Evolutionary conservation across 2,888 invertebrate genomes (phyloP).

Genomic region (Galeopsomyia nigrocyanea): DNA sequence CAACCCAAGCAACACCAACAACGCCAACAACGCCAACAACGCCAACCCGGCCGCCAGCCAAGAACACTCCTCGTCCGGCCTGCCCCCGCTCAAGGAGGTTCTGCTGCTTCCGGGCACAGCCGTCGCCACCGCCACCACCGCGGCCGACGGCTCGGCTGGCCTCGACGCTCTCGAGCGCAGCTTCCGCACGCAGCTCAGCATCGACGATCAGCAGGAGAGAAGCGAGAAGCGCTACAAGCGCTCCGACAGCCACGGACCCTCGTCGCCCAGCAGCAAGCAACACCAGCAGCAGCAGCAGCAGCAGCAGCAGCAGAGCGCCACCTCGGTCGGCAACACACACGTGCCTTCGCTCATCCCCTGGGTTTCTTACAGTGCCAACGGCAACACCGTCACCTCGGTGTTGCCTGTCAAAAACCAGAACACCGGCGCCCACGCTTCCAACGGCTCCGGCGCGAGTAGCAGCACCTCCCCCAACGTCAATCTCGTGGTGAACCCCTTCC

Average conservation of each 20-base stretch:
- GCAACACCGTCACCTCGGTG: background rate
- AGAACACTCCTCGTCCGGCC: conserved; percentile 37
- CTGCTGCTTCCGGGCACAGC: conserved; percentile 33
- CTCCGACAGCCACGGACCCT: conserved; percentile 39
- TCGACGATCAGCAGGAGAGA: conserved; percentile 52
- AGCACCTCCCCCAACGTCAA: conserved; percentile 16
- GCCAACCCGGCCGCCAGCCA: conserved; percentile 53
- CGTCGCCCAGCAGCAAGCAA: background rate
- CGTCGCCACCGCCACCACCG: conserved; percentile 10
- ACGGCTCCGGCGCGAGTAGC: background rate
- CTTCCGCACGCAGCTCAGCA: conserved; percentile 60
- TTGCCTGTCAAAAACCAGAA: background rate
- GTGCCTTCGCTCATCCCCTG: conserved; percentile 37
- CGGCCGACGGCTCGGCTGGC: conserved; percentile 9
- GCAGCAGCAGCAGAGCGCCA: conserved; percentile 12
- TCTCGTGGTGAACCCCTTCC: conserved; percentile 43
- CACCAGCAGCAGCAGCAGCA: conserved; percentile 11
- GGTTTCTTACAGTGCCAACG: conserved; percentile 36
- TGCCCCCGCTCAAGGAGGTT: conserved; percentile 54
- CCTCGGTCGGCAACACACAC: background rate
- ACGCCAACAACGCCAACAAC: too few relatives aligned
- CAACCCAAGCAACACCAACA: conserved; percentile 14
- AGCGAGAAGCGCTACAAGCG: conserved; percentile 62
- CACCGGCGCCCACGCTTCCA: background rate
- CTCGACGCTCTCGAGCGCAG: conserved; percentile 59